These are phyloP conservation scores for Cotesia chilonis DNA, from an alignment of 1,140 invertebrate genomes.

Conservation along the genomic window DNA sequence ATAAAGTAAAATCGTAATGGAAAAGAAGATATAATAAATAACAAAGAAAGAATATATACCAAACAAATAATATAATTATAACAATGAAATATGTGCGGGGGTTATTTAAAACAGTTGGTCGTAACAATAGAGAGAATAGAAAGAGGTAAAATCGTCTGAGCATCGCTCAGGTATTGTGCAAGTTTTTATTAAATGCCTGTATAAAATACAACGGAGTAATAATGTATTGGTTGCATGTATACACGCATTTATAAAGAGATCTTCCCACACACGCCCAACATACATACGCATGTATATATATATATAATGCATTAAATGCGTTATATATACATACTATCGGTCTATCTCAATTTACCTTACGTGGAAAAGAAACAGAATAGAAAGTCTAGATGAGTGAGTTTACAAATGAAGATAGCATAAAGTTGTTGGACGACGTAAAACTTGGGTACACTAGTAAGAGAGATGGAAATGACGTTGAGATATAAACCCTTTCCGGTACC, in stretches of 20 bases:
- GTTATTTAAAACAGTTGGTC: conserved; percentile 57
- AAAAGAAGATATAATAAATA: conserved; percentile 28
- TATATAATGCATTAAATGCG: conserved; percentile 10
- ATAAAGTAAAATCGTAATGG: conserved; percentile 15
- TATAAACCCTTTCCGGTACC: conserved; percentile 26
- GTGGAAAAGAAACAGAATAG: not conserved
- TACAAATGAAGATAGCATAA: not conserved
- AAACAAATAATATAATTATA: conserved; percentile 28
- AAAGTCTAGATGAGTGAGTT: conserved; percentile 1
- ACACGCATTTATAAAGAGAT: conserved; percentile 32
- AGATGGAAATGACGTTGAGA: not conserved
- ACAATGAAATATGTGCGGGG: conserved; percentile 42
- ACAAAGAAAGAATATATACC: conserved; percentile 20
- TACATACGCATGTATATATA: conserved; percentile 41
- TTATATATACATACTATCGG: conserved; percentile 35
- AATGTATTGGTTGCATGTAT: conserved; percentile 54
- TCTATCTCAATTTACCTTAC: not conserved
- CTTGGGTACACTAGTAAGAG: not conserved
- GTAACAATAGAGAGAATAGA: conserved; percentile 54
- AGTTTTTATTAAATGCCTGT: conserved; percentile 52
- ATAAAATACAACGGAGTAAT: conserved; percentile 52
- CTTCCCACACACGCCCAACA: conserved; percentile 8
- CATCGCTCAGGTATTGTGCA: conserved; percentile 50
- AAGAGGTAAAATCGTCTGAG: conserved; percentile 55
- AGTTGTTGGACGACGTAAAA: not conserved